A percentile compares a stretch with the other conserved stretches of the same genome.
phyloP scores from a whole-genome alignment of 2,113 vertebrate genomes.

The Lota lota region DNA sequence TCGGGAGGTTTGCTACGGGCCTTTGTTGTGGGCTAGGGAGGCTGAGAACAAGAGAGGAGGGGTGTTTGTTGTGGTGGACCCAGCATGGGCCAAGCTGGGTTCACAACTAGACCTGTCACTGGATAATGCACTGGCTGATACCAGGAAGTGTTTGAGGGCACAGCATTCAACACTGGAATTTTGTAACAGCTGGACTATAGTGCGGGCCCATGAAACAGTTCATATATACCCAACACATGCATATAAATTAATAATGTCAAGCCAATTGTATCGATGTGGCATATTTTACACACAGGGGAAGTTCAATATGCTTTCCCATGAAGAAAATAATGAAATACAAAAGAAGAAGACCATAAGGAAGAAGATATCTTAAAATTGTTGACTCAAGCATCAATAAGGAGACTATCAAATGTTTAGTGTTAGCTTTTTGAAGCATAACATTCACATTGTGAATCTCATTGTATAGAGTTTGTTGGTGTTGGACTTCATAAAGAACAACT shows the following conservation, averaged over 20 bases:
- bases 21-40: constrained; percentile 18
- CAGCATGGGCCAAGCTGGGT: constrained; percentile 35
- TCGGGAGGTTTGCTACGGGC: constrained; percentile 18
- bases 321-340: too few species aligned
- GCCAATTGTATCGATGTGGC: too few species aligned
- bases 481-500: too few species aligned
- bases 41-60: constrained; percentile 39
- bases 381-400: too few species aligned
- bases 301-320: too few species aligned
- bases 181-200: constrained; percentile 39
- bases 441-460: too few species aligned
- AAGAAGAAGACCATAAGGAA: too few species aligned
- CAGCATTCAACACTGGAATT: constrained; percentile 27
- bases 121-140: constrained; percentile 19
- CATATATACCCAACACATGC: constrained; percentile 12
- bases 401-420: too few species aligned
- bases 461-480: too few species aligned
- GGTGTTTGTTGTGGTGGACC: constrained; percentile 43
- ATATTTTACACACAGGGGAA: too few species aligned
- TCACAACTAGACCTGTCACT: constrained; percentile 18
- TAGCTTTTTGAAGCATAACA: too few species aligned
- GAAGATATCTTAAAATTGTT: too few species aligned
- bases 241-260: constrained; percentile 36
- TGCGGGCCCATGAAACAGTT: background rate
- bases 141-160: constrained; percentile 27